A percentile compares a stretch with the other conserved stretches of the same genome.
Evolutionary conservation across 2,888 invertebrate genomes (phyloP).

Genomic region (Dasysyrphus tricinctus): DNA sequence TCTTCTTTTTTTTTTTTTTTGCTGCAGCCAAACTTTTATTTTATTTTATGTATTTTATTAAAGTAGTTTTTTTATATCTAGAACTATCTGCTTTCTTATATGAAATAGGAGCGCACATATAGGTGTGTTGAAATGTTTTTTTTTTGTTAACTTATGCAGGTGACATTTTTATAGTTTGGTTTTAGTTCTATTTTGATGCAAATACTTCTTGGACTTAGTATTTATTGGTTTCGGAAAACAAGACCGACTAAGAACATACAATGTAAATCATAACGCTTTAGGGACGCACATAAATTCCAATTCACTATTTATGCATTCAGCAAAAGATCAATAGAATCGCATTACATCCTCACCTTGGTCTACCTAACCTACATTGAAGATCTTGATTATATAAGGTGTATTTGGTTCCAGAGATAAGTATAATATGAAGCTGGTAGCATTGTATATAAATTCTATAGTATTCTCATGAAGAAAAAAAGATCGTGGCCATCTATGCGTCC

Average conservation of each 20-base stretch:
- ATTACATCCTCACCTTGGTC: too few species aligned
- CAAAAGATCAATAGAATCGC: too few species aligned
- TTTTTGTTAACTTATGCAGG: conserved; percentile 10
- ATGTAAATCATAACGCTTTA: not conserved
- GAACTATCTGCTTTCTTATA: not conserved
- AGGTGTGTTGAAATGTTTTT: not conserved
- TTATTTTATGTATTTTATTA: conserved; percentile 21
- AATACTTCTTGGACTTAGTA: not conserved
- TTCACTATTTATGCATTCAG: too few species aligned
- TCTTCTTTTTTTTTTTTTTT: not conserved
- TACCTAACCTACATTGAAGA: too few species aligned
- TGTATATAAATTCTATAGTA: too few species aligned
- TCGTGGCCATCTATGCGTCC: too few species aligned
- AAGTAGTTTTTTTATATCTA: conserved; percentile 6
- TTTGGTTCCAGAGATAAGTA: too few species aligned
- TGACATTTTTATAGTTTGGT: conserved; percentile 4
- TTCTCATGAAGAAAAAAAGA: too few species aligned
- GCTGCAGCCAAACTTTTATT: conserved; percentile 10
- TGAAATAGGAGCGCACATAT: not conserved
- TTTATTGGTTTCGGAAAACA: not conserved
- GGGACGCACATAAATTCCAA: too few species aligned
- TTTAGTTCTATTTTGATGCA: conserved; percentile 3
- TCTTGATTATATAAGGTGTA: too few species aligned
- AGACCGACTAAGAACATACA: not conserved
- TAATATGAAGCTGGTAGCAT: too few species aligned